These are phyloP conservation scores for Calliopum simillimum DNA, from an alignment of 2,888 invertebrate species.

Conservation along the genomic window DNA sequence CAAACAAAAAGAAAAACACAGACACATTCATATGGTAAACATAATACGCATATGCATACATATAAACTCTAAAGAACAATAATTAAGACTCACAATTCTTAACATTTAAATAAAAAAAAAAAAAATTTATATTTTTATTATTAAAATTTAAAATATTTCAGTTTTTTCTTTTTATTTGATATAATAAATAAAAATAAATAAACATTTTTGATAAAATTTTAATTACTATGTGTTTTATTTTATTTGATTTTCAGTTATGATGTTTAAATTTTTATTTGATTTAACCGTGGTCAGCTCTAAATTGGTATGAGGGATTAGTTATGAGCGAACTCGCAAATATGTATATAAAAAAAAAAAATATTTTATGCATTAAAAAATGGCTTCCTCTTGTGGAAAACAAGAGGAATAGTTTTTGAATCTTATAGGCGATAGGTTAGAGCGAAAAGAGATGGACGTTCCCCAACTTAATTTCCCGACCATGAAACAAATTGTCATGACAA, in stretches of 20 bases:
- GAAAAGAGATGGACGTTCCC: no score
- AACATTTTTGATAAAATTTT: conserved; percentile 40
- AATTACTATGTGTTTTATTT: conserved; percentile 42
- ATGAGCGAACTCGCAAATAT: no score
- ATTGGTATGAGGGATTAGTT: no score
- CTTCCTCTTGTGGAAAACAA: no score
- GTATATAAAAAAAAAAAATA: no score
- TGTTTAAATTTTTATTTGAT: not conserved
- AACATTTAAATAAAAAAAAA: not conserved
- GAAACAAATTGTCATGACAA: no score
- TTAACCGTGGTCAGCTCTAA: no score
- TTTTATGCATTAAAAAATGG: no score
- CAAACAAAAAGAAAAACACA: conserved; percentile 13
- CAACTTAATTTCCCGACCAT: no score
- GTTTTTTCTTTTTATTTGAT: conserved; percentile 23
- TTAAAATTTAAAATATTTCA: conserved; percentile 22
- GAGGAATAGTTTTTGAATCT: no score
- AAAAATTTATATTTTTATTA: conserved; percentile 18
- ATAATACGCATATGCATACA: not conserved
- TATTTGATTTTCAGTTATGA: conserved; percentile 18
- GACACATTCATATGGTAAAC: conserved; percentile 7
- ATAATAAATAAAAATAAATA: conserved; percentile 39
- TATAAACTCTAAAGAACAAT: conserved; percentile 22
- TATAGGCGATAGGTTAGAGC: no score
- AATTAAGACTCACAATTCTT: conserved; percentile 22